phyloP scores from a whole-genome alignment of 2,888 invertebrate genomes.

The Leptopilina syphax region DNA sequence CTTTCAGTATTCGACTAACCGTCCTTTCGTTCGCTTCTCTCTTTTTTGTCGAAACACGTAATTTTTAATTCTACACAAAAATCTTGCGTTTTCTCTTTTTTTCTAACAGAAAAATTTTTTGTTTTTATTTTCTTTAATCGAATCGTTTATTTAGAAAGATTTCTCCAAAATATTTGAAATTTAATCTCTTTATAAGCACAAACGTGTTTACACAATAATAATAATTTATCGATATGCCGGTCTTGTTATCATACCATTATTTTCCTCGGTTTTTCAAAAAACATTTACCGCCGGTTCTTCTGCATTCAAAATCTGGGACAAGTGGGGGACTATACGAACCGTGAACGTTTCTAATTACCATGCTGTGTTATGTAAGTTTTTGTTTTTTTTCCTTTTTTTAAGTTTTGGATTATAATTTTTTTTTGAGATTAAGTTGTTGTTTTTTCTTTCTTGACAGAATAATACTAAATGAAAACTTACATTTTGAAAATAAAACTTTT shows the following conservation, averaged over 20 bases:
- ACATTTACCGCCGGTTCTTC: not conserved
- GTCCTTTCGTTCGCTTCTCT: conserved; percentile 63
- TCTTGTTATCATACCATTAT: not conserved
- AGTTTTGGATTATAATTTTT: not conserved
- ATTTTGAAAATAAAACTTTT: no score
- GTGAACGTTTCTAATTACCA: conserved; percentile 22
- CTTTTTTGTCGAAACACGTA: not conserved
- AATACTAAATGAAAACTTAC: no score
- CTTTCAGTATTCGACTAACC: conserved; percentile 68
- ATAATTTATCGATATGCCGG: conserved; percentile 16
- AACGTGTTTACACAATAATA: not conserved
- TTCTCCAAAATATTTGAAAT: not conserved
- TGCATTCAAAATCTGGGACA: conserved; percentile 18
- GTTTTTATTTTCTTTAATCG: not conserved
- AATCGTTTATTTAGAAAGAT: no score
- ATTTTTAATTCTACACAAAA: not conserved
- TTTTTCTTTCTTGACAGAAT: not conserved
- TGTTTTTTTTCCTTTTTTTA: not conserved
- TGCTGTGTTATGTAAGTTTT: conserved; percentile 46
- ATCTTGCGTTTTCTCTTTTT: not conserved
- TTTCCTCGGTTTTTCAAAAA: not conserved
- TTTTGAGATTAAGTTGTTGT: not conserved
- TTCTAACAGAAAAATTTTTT: no score
- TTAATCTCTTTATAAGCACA: not conserved
- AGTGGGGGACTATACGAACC: conserved; percentile 8